Conservation (phyloP, 2,888 invertebrate species). For the Uropetala carovei region DNA sequence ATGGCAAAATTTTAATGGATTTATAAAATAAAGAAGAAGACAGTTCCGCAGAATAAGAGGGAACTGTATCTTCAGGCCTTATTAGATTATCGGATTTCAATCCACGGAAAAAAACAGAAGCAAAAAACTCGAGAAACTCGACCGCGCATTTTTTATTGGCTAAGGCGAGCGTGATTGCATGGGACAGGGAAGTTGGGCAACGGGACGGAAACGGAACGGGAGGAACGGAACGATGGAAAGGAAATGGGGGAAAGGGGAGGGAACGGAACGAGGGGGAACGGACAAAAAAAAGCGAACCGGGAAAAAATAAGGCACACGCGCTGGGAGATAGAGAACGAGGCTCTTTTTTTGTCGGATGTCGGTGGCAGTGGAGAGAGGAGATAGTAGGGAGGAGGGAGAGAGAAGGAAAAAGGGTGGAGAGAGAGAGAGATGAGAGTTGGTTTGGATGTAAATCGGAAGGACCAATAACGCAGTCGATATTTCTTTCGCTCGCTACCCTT, state of each 20-base stretch:
- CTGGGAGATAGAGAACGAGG: background rate
- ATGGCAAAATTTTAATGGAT: background rate
- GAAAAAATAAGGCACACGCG: background rate
- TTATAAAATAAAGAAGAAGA: background rate
- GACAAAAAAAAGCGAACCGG: background rate
- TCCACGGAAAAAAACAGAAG: background rate
- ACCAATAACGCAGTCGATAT: slow-evolving; percentile 30
- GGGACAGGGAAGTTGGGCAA: background rate
- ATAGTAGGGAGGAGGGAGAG: background rate
- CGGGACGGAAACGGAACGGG: background rate
- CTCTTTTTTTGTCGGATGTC: background rate
- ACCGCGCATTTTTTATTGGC: background rate
- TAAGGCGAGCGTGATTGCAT: background rate
- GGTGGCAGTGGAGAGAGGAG: background rate
- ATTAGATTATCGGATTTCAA: slow-evolving; percentile 62
- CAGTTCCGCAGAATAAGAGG: background rate
- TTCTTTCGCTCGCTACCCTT: background rate
- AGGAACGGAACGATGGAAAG: background rate
- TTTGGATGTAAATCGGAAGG: slow-evolving; percentile 19
- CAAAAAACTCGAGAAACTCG: background rate
- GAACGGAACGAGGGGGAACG: background rate
- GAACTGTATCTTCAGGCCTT: background rate
- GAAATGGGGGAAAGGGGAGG: background rate
- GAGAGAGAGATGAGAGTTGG: background rate
- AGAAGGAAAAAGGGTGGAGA: background rate